phyloP scores from a whole-genome alignment of 2,888 invertebrate genomes.

The Copidosoma aretas region DNA sequence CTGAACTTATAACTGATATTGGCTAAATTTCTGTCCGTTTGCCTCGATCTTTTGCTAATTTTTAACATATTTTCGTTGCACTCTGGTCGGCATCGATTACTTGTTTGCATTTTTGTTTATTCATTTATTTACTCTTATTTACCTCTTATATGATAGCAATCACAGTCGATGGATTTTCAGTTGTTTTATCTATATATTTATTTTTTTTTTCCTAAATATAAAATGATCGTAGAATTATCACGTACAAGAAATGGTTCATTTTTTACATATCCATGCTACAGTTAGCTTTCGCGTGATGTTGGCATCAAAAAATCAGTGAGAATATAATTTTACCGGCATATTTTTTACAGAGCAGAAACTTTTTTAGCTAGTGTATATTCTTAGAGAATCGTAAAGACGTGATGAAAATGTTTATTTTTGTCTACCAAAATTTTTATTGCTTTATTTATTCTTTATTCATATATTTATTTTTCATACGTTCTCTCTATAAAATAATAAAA shows the following conservation, averaged over 20 bases:
- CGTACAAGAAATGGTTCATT: too few species aligned
- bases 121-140: not conserved
- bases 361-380: not conserved
- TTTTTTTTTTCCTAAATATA: too few species aligned
- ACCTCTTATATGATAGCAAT: not conserved
- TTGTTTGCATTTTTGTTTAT: not conserved
- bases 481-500: too few species aligned
- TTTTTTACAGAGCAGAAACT: not conserved
- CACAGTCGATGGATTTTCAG: conserved; percentile 10
- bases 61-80: not conserved
- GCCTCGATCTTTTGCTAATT: not conserved
- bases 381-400: not conserved
- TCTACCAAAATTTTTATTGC: not conserved
- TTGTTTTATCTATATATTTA: not conserved
- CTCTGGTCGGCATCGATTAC: not conserved
- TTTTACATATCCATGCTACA: too few species aligned
- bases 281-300: too few species aligned
- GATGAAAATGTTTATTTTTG: not conserved
- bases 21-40: not conserved
- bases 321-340: too few species aligned
- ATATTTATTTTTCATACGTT: too few species aligned
- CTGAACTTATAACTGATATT: too few species aligned
- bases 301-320: too few species aligned
- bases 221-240: too few species aligned
- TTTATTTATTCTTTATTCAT: not conserved